phyloP scores from a whole-genome alignment of 2,888 invertebrate genomes.

The Graphium colonna region DNA sequence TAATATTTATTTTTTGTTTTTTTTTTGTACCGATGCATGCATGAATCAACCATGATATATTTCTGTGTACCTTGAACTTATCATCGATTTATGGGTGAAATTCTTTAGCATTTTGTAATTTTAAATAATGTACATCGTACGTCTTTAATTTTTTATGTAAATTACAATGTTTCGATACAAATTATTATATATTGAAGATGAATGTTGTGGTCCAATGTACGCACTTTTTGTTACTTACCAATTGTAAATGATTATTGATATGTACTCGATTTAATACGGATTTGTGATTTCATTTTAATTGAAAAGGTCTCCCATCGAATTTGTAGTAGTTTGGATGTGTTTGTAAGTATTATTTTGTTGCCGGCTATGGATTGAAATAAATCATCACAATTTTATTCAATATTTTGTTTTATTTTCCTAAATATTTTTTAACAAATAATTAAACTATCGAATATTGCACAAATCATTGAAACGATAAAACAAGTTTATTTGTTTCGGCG shows the following conservation, averaged over 20 bases:
- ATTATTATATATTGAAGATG: not conserved
- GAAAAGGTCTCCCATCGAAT: slow-evolving; percentile 24
- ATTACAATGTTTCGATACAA: not conserved
- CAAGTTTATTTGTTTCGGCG: too few relatives aligned
- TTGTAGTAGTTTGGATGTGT: slow-evolving; percentile 18
- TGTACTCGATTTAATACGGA: not conserved
- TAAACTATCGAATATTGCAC: too few relatives aligned
- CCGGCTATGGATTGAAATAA: slow-evolving; percentile 70
- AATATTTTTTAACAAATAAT: too few relatives aligned
- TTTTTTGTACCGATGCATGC: not conserved
- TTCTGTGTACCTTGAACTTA: not conserved
- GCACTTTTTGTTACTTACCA: not conserved
- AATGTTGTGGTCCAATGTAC: slow-evolving; percentile 8
- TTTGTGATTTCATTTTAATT: slow-evolving; percentile 13
- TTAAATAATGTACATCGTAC: not conserved
- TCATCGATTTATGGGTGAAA: not conserved
- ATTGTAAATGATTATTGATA: not conserved
- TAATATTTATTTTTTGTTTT: not conserved
- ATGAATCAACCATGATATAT: not conserved
- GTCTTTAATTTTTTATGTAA: not conserved
- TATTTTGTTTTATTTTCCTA: slow-evolving; percentile 43
- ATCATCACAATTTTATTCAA: slow-evolving; percentile 70
- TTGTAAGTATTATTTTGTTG: slow-evolving; percentile 46
- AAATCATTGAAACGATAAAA: too few relatives aligned
- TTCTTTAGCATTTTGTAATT: not conserved